Evolutionary conservation across 2,888 invertebrate species (phyloP), one percentile per base, ranked within the genome.

Genomic region (Thecophora atra): DNA sequence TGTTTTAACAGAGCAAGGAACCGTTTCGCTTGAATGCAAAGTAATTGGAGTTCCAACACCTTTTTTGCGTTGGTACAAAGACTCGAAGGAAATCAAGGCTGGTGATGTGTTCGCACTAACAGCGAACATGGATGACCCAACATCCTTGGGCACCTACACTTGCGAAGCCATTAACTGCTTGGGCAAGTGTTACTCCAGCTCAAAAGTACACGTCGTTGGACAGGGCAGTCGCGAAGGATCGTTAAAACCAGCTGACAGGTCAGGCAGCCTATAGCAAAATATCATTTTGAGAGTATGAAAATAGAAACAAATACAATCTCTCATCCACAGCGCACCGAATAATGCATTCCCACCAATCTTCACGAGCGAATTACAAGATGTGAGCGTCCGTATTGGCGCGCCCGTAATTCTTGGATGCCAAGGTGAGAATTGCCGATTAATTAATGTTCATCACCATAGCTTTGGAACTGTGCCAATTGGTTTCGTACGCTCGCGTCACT

Each of bases 21-120:
- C 94, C 0, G 97, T 97, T 15, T 94, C 95, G 0, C 88, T 97
- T 76, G 95, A 96, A 85, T 97, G 97, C 85, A 96, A 96, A 85
- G 95, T 95, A 24, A 91, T 95, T 68, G 96, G 96, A 19, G 93
- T 95, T n/a, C 96, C 96, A 1, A 94, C 95, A 0, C 94, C 94
- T 0, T 89, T 91, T 24, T 83, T 93, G 72, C 88, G 91, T 74
- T 93, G 92, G 93, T 93, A 91, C 84, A 93, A 96, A 88, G 96
- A 95, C 85, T 93, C 93, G 74, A 91, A 92, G 76, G 95, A 95
- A 85, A 96, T 96, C 77, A 93, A 93, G 84, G 95, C 96, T 0
- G 96, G 96, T 0, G 96, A 96, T 83, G 93, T 95, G 42, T 95
- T 96, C 82, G 95, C 95, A 0, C 87, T 96, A 62, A 94, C 94